Evolutionary conservation across 2,888 invertebrate species (phyloP).

Genomic region (Orthonychiurus folsomi): DNA sequence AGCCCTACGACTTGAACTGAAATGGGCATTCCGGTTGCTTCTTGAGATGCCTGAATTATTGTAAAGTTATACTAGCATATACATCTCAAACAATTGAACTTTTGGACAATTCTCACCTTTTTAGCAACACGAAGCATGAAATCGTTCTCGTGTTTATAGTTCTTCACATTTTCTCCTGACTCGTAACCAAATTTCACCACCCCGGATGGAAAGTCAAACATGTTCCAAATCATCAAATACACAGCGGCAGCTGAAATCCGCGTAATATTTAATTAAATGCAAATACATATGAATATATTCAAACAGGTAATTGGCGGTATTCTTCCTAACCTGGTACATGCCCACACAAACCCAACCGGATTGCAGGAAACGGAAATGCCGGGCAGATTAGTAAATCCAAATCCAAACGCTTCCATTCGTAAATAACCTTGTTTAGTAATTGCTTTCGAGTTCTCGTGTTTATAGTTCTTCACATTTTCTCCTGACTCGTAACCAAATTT

Average conservation of each 20-base stretch:
- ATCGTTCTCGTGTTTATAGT: constrained; percentile 27
- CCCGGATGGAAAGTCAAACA: constrained; percentile 32
- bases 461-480: constrained; percentile 20
- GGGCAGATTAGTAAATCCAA: constrained; percentile 45
- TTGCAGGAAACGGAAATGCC: constrained; percentile 41
- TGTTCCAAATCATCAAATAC: constrained; percentile 34
- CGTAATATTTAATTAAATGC: too few relatives aligned
- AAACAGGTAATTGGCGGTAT: too few relatives aligned
- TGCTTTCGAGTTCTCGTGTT: constrained; percentile 25
- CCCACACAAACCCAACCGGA: constrained; percentile 26
- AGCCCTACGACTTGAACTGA: constrained; percentile 45
- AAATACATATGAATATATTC: not conserved
- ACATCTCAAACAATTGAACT: not conserved
- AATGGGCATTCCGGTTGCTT: constrained; percentile 44
- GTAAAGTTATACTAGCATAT: not conserved
- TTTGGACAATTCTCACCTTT: too few relatives aligned
- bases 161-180: constrained; percentile 22
- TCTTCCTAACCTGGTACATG: constrained; percentile 26
- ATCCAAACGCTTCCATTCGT: constrained; percentile 23
- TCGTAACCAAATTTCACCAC: constrained; percentile 32
- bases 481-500: constrained; percentile 33
- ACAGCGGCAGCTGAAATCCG: constrained; percentile 22
- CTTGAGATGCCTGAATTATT: constrained; percentile 25
- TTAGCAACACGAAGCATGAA: constrained; percentile 25
- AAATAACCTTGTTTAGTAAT: constrained; percentile 18